Conservation (phyloP, 2,113 vertebrate genomes). For the Pelusios castaneus region DNA sequence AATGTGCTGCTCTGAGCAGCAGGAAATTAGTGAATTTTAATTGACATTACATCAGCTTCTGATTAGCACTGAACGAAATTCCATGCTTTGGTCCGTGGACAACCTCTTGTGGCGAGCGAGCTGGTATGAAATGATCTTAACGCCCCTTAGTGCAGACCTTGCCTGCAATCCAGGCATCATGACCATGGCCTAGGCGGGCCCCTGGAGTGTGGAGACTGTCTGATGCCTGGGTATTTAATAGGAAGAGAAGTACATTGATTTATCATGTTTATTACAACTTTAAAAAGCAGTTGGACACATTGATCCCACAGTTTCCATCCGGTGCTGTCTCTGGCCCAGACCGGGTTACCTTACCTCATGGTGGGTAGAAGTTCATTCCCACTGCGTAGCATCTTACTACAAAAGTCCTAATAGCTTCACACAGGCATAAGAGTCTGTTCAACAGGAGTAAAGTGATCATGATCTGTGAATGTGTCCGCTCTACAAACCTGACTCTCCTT, state of each 20-base stretch:
- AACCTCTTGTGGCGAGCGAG: neutral
- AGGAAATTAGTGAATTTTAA: neutral
- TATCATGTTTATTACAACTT: conserved; percentile 53
- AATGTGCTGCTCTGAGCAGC: neutral
- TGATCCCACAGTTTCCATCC: neutral
- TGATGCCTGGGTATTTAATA: neutral
- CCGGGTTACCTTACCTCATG: neutral
- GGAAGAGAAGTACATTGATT: neutral
- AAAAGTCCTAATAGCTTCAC: fast-evolving
- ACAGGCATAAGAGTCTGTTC: neutral
- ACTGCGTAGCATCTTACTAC: neutral
- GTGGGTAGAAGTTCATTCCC: neutral
- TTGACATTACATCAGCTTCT: neutral
- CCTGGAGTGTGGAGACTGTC: fast-evolving
- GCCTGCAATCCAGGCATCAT: fast-evolving
- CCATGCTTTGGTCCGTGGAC: neutral
- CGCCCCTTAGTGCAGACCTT: neutral
- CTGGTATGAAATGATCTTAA: neutral
- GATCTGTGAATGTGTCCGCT: neutral
- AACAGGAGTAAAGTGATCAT: fast-evolving
- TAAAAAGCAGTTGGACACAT: neutral
- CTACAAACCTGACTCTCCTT: neutral
- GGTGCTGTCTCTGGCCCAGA: neutral
- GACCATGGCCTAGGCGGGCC: neutral
- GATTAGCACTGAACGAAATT: neutral